phyloP scores from a whole-genome alignment of 2,888 invertebrate species.

The Diplolepis rosae region DNA sequence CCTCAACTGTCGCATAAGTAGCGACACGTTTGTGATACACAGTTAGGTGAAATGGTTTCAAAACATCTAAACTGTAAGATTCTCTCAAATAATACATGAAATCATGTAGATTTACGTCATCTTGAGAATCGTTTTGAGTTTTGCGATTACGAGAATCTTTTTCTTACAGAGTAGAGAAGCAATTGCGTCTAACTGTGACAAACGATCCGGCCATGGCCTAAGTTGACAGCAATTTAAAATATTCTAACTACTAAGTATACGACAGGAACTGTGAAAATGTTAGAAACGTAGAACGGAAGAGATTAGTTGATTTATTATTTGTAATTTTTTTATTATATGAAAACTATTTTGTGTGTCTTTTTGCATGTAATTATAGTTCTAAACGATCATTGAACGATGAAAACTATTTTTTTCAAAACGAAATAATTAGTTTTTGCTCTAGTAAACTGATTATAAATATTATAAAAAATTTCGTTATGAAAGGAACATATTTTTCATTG shows the following conservation, averaged over 20 bases:
- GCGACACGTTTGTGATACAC: no score
- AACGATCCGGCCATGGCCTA: conserved; percentile 72
- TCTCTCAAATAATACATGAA: not conserved
- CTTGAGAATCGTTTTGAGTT: not conserved
- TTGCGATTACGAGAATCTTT: not conserved
- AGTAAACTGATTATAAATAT: no score
- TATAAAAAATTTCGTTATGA: no score
- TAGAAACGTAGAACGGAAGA: conserved; percentile 1
- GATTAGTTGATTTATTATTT: not conserved
- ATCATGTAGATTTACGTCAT: not conserved
- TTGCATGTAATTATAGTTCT: no score
- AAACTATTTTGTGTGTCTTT: not conserved
- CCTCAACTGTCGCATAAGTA: no score
- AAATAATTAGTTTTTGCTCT: no score
- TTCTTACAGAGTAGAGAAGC: not conserved
- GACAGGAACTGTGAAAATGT: not conserved
- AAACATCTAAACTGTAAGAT: no score
- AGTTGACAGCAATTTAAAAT: conserved; percentile 71
- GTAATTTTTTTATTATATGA: not conserved
- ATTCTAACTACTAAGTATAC: conserved; percentile 1
- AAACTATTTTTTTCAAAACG: no score
- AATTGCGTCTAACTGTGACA: conserved; percentile 58
- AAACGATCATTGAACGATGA: no score
- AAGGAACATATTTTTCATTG: not conserved
- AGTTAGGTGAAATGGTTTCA: no score